Base-by-base conservation (phyloP, 2,888 invertebrate genomes). In the Drosophila atripex region DNA sequence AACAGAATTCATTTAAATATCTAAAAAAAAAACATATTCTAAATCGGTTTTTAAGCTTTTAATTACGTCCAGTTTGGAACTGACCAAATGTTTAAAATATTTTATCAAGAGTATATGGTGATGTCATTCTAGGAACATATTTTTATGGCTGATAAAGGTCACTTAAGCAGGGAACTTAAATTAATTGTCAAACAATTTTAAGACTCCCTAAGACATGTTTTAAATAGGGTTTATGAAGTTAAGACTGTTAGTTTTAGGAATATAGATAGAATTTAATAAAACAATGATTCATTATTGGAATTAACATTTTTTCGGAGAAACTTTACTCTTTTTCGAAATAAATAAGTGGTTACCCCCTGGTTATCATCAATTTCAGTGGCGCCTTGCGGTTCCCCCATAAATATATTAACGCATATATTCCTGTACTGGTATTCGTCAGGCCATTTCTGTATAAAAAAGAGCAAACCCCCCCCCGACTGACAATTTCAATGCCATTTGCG, bases 41-140 rank as follows among this genome's bases (percentile, higher is more conserved):
- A 50, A 61, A 71, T 71, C 38, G 71, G 32, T 49, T 71, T 71
- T 61, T 45, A 56, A 71, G 63, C 71, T 49, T 39, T 32, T 71
- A 61, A 71, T 71, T 61, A 61, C 52, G 52, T 71, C 41, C 61
- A 71, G 50, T 71, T 61, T n/a, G 28, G 21, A 4, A 9, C 64
- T 51, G 55, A 46, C 58, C 59, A 39, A 38, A 41, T 39, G 32
- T 12, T 30, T 16, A 14, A 53, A 38, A 41, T 45, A 50, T 54
- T 69, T 54, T 39, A 71, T 59, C 71, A 64, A 16, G n/a, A 39
- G 14, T 2, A 8, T 21, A 32, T 5, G n/a, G 60, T 61, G 39
- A 59, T 59, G 30, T 63, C 28, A 64, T 52, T 8, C 18, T 9
- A 45, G 35, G 35, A 30, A 63, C 11, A 9, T 38, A 8, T 30